Percentiles rank a stretch among this genome's conserved stretches.
phyloP scores from a whole-genome alignment of 2,888 invertebrate species.

The Ischnus inquisitorius region DNA sequence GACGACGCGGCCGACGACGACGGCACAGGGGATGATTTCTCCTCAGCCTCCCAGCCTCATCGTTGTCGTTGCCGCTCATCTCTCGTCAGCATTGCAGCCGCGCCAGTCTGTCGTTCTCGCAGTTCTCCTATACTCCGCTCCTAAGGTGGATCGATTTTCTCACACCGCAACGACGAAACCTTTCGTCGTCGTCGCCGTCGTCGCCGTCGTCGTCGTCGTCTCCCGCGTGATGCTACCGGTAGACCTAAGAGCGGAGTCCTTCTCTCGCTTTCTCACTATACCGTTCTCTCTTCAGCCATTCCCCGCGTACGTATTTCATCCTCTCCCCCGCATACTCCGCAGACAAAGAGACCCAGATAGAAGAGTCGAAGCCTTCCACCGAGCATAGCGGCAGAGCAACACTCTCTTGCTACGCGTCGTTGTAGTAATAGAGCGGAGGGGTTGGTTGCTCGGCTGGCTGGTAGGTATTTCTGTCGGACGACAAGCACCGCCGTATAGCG shows the following conservation, averaged over 20 bases:
- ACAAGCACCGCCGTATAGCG: slow-evolving; percentile 47
- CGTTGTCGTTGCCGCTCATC: slow-evolving; percentile 62
- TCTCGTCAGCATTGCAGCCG: slow-evolving; percentile 60
- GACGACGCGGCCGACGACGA: slow-evolving; percentile 46
- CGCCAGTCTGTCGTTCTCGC: slow-evolving; percentile 61
- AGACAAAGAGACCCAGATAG: slow-evolving; percentile 83
- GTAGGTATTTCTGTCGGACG: slow-evolving; percentile 53
- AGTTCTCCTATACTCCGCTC: slow-evolving; percentile 71
- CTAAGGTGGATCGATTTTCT: slow-evolving; percentile 85
- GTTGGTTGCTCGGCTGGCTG: slow-evolving; percentile 49
- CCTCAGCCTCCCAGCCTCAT: slow-evolving; percentile 54
- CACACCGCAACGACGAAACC: slow-evolving; percentile 69
- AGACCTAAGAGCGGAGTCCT: not conserved
- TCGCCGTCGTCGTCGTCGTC: slow-evolving; percentile 54
- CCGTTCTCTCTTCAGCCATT: slow-evolving; percentile 27
- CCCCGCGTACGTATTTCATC: slow-evolving; percentile 50
- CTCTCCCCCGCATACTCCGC: slow-evolving; percentile 72
- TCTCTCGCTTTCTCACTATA: slow-evolving; percentile 35
- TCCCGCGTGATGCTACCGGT: slow-evolving; percentile 12
- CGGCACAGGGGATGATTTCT: slow-evolving; percentile 49
- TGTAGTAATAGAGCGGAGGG: slow-evolving; percentile 76
- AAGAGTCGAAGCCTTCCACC: slow-evolving; percentile 68
- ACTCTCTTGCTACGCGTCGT: slow-evolving; percentile 53
- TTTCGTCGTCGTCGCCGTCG: slow-evolving; percentile 55
- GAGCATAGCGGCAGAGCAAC: slow-evolving; percentile 2